These are phyloP conservation scores for Sparidentex hasta DNA, from an alignment of 2,797 vertebrate species.

Conservation along the genomic window DNA sequence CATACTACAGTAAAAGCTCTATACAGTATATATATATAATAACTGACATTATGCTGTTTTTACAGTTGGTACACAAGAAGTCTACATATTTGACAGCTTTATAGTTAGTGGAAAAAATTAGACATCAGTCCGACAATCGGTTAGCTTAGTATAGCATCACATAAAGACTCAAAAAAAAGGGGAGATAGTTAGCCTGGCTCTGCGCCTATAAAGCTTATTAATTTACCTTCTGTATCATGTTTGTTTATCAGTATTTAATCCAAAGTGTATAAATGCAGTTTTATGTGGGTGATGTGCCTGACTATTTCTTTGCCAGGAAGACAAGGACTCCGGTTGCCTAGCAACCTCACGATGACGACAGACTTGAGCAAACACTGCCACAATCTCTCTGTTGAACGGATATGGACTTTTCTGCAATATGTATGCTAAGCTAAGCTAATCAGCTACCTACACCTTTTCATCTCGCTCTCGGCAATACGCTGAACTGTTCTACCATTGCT, in stretches of 20 bases:
- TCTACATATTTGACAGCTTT: neutral
- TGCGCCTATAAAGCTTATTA: neutral
- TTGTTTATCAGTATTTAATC: neutral
- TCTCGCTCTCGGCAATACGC: neutral
- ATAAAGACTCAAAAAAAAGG: neutral
- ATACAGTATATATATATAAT: neutral
- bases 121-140: too few species aligned
- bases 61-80: neutral
- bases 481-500: neutral
- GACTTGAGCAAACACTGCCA: neutral
- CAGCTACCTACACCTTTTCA: neutral
- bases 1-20: neutral
- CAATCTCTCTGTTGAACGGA: neutral
- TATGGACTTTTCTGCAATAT: neutral
- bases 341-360: neutral
- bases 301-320: neutral
- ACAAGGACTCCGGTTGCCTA: neutral
- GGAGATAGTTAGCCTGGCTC: neutral
- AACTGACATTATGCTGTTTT: neutral
- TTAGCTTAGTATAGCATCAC: conserved; percentile 3
- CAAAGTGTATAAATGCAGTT: neutral
- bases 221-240: neutral
- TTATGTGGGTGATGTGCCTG: neutral
- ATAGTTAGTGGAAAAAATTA: neutral
- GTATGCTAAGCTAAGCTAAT: neutral